Conservation (phyloP, 2,113 vertebrate genomes). For the Crotalus tigris region DNA sequence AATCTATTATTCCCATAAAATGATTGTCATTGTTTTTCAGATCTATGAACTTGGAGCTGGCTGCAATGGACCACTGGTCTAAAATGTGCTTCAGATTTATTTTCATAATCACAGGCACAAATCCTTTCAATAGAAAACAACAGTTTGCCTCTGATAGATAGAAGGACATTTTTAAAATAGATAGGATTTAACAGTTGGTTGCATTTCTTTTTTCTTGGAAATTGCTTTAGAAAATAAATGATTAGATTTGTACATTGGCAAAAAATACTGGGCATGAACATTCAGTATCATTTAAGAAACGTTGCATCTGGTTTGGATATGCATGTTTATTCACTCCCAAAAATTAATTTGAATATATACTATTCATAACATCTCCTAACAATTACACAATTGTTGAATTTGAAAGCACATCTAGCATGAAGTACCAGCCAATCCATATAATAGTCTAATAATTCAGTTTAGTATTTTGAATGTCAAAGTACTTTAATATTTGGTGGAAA, state of each 20-base stretch:
- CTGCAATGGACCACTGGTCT: constrained; percentile 53
- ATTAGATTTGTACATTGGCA: constrained; percentile 25
- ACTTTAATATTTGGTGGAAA: background rate
- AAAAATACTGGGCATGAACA: constrained; percentile 19
- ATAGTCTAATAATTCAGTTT: background rate
- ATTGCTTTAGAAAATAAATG: constrained; percentile 36
- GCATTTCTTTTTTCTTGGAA: constrained; percentile 55
- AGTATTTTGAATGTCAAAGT: background rate
- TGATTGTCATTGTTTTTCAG: constrained; percentile 59
- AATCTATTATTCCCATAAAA: constrained; percentile 60
- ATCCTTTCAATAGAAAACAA: constrained; percentile 58
- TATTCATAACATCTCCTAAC: background rate
- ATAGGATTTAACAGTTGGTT: constrained; percentile 56
- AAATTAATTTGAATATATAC: background rate
- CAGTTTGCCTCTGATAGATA: constrained; percentile 46
- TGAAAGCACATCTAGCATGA: background rate
- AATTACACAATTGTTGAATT: background rate
- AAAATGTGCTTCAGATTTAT: constrained; percentile 64
- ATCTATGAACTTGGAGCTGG: constrained; percentile 42
- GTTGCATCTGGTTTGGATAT: background rate
- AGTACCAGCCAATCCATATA: background rate
- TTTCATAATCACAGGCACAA: constrained; percentile 65
- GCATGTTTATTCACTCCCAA: background rate
- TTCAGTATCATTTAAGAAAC: background rate
- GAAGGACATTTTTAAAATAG: constrained; percentile 58